These are phyloP conservation scores for Drosophila neutralis DNA, from an alignment of 2,888 invertebrate species.

Conservation along the genomic window DNA sequence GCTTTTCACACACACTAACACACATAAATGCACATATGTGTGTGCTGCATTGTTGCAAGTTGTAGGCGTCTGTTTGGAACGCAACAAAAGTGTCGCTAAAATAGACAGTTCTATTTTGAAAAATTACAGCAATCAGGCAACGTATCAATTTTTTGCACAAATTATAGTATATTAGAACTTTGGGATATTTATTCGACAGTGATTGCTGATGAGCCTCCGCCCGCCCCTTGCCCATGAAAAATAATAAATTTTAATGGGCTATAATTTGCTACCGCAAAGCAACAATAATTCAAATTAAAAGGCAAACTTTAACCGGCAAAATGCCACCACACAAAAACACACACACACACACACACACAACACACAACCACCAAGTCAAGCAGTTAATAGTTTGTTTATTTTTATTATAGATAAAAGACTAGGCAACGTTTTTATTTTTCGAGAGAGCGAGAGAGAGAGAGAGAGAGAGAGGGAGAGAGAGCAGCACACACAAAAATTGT, in stretches of 20 bases:
- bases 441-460: constrained; percentile 13
- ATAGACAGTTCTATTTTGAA: constrained; percentile 1
- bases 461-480: constrained; percentile 9
- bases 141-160: constrained; percentile 41
- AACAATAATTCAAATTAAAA: constrained; percentile 68
- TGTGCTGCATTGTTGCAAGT: constrained; percentile 22
- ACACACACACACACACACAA: constrained; percentile 18
- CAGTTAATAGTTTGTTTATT: constrained; percentile 53
- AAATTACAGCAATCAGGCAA: constrained; percentile 35
- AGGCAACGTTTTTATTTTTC: constrained; percentile 36
- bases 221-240: constrained; percentile 39
- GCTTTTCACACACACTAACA: constrained; percentile 10
- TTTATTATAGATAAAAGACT: constrained; percentile 46
- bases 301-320: constrained; percentile 61
- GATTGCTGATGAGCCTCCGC: constrained; percentile 19
- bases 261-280: constrained; percentile 70
- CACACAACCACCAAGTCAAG: constrained; percentile 2
- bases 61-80: constrained; percentile 37
- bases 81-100: constrained; percentile 50
- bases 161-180: constrained; percentile 23
- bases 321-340: constrained; percentile 44
- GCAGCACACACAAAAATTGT: constrained; percentile 23
- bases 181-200: constrained; percentile 12
- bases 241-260: constrained; percentile 77
- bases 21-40: constrained; percentile 12